Evolutionary conservation across 2,113 vertebrate species (phyloP), one percentile per base, ranked within the genome.

Genomic region (Patagioenas fasciata): DNA sequence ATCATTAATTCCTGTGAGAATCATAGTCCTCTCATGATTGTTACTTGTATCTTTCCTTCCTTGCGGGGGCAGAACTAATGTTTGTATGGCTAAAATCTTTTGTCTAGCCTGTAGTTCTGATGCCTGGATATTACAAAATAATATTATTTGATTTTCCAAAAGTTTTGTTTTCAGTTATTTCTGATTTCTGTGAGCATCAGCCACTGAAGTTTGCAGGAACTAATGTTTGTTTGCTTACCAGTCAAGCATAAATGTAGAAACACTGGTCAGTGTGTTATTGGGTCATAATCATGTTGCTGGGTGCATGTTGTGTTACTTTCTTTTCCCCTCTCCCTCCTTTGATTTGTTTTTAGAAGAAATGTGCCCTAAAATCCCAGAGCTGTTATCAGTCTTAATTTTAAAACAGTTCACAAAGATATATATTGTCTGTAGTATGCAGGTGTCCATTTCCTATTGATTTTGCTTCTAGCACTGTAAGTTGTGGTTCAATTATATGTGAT

Each of bases 111-210:
- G 34, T 69, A 65, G 21, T 77, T 82, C 58, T 80, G 40, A 26
- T 80, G 28, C 3, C 3, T 65, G 44, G 2, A 9, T 79, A 79
- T 42, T 50, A 40, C 8, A 24, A 86, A 56, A 38, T 86, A 42
- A 15, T 84, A 14, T 15, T 73, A 14, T 83, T 87, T 50, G 31
- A 25, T 17, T 90, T 88, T 11, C 34, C 6, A 20, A 64, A 83
- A 56, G 25, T 64, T 78, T 93, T 15, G 19, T 13, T 86, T 80
- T 92, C 15, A n/a, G 31, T 77, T 92, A 7, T 78, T 83, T 70
- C 56, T 62, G 14, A 36, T 31, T 53, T 94, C 40, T 62, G 15
- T 66, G 32, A 88, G 5, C 70, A 15, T 62, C 51, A 64, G 0
- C 50, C 21, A 36, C 20, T 60, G 18, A 71, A 84, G 34, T 71